phyloP scores from a whole-genome alignment of 2,113 vertebrate species.

The Perognathus longimembris region DNA sequence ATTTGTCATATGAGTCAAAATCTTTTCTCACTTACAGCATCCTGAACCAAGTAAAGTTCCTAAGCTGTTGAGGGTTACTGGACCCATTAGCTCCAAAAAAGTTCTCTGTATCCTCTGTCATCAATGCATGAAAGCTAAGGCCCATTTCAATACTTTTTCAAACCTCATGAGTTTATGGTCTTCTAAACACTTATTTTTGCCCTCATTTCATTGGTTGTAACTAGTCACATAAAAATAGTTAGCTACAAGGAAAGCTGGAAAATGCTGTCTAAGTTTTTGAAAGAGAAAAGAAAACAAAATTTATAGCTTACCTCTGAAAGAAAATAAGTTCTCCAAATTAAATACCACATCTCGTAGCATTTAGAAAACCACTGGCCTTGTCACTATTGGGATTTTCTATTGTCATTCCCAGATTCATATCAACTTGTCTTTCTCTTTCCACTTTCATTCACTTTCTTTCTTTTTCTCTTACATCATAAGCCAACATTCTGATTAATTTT shows the following conservation, averaged over 20 bases:
- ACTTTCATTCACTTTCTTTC: neutral
- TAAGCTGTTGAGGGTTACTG: neutral
- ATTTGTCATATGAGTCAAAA: neutral
- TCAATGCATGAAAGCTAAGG: neutral
- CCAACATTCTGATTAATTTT: neutral
- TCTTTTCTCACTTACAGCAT: neutral
- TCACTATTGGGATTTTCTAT: neutral
- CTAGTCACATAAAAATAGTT: neutral
- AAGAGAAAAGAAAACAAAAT: neutral
- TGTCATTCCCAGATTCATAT: neutral
- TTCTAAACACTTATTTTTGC: neutral
- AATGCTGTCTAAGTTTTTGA: neutral
- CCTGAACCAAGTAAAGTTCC: neutral
- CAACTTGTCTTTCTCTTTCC: neutral
- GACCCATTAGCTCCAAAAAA: neutral
- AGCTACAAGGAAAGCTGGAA: neutral
- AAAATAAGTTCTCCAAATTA: constrained; percentile 8
- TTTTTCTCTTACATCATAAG: too few species aligned
- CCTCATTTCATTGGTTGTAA: neutral
- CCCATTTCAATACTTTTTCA: neutral
- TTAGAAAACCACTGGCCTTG: neutral
- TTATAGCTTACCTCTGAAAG: neutral
- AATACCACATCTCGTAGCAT: neutral
- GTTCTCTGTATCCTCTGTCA: neutral
- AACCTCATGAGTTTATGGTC: neutral